Evolutionary conservation across 2,888 invertebrate species (phyloP).

Genomic region (Slavum lentiscoides): DNA sequence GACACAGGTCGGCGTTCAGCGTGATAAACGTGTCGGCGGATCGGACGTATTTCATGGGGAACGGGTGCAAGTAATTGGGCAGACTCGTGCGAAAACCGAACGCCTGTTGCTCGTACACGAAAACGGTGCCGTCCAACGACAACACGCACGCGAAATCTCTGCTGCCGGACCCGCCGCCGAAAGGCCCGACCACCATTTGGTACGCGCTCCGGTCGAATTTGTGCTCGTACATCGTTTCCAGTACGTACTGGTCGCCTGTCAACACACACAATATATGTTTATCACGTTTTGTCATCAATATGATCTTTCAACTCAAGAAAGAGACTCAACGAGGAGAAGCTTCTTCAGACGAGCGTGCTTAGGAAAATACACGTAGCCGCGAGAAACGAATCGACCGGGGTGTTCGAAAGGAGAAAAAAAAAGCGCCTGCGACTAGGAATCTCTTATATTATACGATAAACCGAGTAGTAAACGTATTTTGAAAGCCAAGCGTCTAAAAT

Average conservation of each 20-base stretch:
- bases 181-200: conserved; percentile 79
- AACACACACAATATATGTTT: conserved; percentile 53
- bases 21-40: conserved; percentile 85
- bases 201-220: conserved; percentile 76
- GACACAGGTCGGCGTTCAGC: conserved; percentile 76
- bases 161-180: conserved; percentile 72
- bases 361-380: too few species aligned
- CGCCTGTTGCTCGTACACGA: conserved; percentile 91
- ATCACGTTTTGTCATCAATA: too few species aligned
- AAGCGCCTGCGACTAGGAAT: too few species aligned
- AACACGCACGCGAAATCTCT: conserved; percentile 90
- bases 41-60: conserved; percentile 78
- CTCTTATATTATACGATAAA: too few species aligned
- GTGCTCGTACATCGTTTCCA: conserved; percentile 78
- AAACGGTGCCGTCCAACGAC: conserved; percentile 84
- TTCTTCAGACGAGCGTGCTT: too few species aligned
- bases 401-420: too few species aligned
- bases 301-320: too few species aligned
- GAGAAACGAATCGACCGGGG: too few species aligned
- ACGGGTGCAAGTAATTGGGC: conserved; percentile 79
- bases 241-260: conserved; percentile 71
- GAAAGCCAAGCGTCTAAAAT: too few species aligned
- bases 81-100: conserved; percentile 81
- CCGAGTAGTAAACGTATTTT: too few species aligned
- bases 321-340: too few species aligned